phyloP scores from a whole-genome alignment of 2,113 vertebrate genomes.

The Rhizomys pruinosus region DNA sequence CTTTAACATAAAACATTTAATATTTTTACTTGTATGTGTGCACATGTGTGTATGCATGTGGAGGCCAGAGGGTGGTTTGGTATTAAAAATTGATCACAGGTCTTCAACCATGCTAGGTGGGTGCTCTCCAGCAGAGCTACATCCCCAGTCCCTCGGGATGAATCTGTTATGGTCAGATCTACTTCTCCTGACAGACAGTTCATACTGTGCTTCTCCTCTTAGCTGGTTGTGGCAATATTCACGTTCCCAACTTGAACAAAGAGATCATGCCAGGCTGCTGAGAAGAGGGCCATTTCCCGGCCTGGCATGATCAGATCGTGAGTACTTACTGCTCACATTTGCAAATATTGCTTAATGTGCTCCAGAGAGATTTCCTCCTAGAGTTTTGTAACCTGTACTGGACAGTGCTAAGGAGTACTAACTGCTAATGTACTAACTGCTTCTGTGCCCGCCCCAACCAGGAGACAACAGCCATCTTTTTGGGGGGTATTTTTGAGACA shows the following conservation, averaged over 20 bases:
- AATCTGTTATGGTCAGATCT: not conserved
- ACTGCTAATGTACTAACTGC: not conserved
- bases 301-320: not conserved
- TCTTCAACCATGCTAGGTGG: no score
- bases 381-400: not conserved
- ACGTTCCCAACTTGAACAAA: not conserved
- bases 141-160: not conserved
- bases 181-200: not conserved
- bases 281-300: not conserved
- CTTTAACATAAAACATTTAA: slow-evolving; percentile 19
- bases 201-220: not conserved
- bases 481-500: no score
- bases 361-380: slow-evolving; percentile 12
- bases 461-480: no score
- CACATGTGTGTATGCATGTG: not conserved
- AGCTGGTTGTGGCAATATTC: not conserved
- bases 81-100: not conserved
- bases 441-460: no score
- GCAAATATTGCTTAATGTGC: not conserved
- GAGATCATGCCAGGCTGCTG: not conserved
- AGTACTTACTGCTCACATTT: not conserved
- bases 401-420: not conserved
- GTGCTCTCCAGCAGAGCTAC: not conserved
- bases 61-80: no score
- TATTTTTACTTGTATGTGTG: not conserved